A percentile compares a stretch with the other conserved stretches of the same genome.
Evolutionary conservation across 2,113 vertebrate species (phyloP).

Genomic region (Neoarius graeffei): DNA sequence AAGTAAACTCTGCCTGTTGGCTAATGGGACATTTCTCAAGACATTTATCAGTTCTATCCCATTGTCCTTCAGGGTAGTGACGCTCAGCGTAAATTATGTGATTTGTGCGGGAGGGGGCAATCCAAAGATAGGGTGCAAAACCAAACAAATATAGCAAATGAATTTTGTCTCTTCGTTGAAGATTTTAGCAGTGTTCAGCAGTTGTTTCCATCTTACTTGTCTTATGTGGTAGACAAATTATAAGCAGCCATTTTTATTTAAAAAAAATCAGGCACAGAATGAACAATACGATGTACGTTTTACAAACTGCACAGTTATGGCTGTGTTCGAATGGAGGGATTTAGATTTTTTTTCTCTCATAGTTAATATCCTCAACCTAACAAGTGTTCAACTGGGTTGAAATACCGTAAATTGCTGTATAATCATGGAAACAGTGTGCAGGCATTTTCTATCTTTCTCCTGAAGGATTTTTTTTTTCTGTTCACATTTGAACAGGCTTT

Average conservation of each 20-base stretch:
- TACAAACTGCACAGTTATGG: not conserved
- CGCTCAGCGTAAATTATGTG: not conserved
- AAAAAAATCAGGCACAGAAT: not conserved
- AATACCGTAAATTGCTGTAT: not conserved
- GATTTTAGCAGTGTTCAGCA: not conserved
- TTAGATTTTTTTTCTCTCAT: not conserved
- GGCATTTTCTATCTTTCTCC: not conserved
- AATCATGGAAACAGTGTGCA: not conserved
- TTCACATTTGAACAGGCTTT: constrained; percentile 2
- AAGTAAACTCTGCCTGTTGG: not conserved
- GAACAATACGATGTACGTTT: not conserved
- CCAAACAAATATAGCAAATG: not conserved
- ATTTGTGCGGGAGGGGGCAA: not conserved
- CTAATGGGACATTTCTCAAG: not conserved
- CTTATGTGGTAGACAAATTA: not conserved
- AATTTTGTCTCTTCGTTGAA: not conserved
- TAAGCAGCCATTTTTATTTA: not conserved
- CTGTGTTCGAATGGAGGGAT: too few relatives aligned
- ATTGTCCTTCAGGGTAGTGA: not conserved
- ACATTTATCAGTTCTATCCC: not conserved
- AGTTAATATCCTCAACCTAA: not conserved
- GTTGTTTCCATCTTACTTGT: not conserved
- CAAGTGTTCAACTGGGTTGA: not conserved
- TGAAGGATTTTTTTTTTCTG: not conserved
- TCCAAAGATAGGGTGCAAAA: not conserved